Evolutionary conservation across 2,888 invertebrate species (phyloP), one percentile per base, ranked within the genome.

Genomic region (Tetragonisca angustula): DNA sequence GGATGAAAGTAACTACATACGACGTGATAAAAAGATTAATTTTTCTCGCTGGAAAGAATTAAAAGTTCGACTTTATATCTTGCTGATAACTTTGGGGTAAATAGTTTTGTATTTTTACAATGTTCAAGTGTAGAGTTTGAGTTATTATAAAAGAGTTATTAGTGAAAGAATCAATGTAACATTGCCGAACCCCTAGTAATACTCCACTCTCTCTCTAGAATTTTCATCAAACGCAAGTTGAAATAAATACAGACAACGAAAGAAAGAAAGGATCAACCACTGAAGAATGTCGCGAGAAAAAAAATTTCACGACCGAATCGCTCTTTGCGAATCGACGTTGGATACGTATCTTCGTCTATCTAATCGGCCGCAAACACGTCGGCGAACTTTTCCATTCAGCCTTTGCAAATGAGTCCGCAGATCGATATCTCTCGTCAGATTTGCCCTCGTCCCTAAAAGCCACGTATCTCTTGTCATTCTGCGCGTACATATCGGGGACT

Each of bases 361-460:
- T 83, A 83, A 84, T 75, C 71, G 62, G 52, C 71, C 54, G 62
- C 61, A 72, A 79, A 83, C 68, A 69, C 43, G 43, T 24, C n/a
- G 21, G 11, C 69, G 73, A 74, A 76, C 27, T 84, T 77, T 84
- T 78, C 62, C 67, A 76, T 69, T 64, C 69, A 52, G 24, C 50
- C 69, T 54, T 78, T 71, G 79, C 76, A 73, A 82, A 81, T 76
- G 73, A 76, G 70, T 67, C 69, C 72, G 62, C 81, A 76, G 81
- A 86, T 86, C 85, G 79, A 86, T 85, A 84, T 76, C 85, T 50
- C 69, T 67, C 74, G 85, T 70, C 81, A 78, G 85, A 86, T 84
- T 69, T 79, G 70, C 76, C 79, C 49, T 76, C 81, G 68, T 72
- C 81, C 81, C 84, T 72, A 74, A 84, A 81, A 84, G 73, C 81